Conservation (phyloP, 1,140 invertebrate species). For the Gonatopus flavifemur region DNA sequence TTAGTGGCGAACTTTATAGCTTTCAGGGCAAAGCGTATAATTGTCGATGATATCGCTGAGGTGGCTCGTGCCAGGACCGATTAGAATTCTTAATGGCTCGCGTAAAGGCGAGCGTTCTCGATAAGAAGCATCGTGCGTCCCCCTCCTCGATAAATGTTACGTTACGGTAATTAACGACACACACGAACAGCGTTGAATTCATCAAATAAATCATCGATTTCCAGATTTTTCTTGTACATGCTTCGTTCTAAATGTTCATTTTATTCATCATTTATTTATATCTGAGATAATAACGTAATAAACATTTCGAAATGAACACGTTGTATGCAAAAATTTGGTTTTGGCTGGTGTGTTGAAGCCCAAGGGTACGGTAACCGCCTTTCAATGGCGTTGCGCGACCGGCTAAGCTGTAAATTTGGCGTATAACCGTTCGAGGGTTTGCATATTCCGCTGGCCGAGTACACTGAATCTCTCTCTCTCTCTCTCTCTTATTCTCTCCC, state of each 20-base stretch:
- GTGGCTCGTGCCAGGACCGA: constrained; percentile 11
- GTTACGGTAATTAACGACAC: constrained; percentile 3
- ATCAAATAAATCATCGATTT: constrained; percentile 27
- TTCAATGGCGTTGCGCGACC: no score
- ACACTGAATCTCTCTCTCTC: constrained; percentile 15
- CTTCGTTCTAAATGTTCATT: no score
- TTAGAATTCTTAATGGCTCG: constrained; percentile 19
- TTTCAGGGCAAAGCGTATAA: constrained; percentile 13
- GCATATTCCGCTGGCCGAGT: constrained; percentile 24
- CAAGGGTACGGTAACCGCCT: no score
- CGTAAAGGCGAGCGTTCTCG: constrained; percentile 1
- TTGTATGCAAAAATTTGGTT: no score
- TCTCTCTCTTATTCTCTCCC: constrained; percentile 8
- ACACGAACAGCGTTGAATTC: no score
- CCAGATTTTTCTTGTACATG: no score
- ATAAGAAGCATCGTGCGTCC: not conserved
- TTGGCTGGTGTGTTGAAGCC: no score
- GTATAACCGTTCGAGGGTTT: constrained; percentile 48
- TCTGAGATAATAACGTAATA: no score
- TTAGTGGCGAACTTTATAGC: constrained; percentile 17
- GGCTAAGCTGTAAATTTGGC: constrained; percentile 55
- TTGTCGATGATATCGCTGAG: constrained; percentile 20
- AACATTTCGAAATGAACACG: no score
- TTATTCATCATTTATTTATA: no score
- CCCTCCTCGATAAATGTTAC: constrained; percentile 28